Evolutionary conservation across 2,888 invertebrate species (phyloP).

Genomic region (Periphyllus acericola): DNA sequence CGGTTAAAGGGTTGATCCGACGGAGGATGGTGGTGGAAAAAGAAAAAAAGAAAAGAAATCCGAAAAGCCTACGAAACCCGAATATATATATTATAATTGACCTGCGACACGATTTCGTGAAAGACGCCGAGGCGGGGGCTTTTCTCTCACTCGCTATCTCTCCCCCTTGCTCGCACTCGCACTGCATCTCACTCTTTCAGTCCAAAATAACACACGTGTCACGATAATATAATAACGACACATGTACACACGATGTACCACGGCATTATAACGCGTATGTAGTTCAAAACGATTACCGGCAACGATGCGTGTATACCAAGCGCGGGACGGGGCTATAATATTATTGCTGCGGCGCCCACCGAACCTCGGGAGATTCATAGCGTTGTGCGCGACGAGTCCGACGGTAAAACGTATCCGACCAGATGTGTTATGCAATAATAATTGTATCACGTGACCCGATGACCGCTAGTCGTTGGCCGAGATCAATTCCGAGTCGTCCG

Average conservation of each 20-base stretch:
- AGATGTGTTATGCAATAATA: no score
- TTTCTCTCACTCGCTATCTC: no score
- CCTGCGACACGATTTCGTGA: not conserved
- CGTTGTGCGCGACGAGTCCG: slow-evolving; percentile 23
- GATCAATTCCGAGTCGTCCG: slow-evolving; percentile 12
- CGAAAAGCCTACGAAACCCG: not conserved
- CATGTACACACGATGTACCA: not conserved
- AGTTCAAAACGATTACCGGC: slow-evolving; percentile 48
- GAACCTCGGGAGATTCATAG: slow-evolving; percentile 36
- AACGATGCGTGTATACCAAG: slow-evolving; percentile 43
- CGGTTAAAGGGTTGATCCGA: slow-evolving; percentile 50
- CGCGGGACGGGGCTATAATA: slow-evolving; percentile 35
- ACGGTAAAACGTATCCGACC: slow-evolving; percentile 13
- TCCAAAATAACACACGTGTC: not conserved
- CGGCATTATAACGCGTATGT: no score
- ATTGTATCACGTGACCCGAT: not conserved
- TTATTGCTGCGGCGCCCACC: slow-evolving; percentile 9
- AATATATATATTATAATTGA: not conserved
- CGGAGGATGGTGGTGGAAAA: not conserved
- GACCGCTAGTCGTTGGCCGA: not conserved
- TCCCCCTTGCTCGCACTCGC: no score
- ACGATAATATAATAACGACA: not conserved
- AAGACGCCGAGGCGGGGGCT: not conserved
- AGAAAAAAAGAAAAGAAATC: not conserved
- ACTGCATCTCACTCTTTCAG: no score